Conservation (phyloP, 2,797 vertebrate species). For the Delichon dasypus region DNA sequence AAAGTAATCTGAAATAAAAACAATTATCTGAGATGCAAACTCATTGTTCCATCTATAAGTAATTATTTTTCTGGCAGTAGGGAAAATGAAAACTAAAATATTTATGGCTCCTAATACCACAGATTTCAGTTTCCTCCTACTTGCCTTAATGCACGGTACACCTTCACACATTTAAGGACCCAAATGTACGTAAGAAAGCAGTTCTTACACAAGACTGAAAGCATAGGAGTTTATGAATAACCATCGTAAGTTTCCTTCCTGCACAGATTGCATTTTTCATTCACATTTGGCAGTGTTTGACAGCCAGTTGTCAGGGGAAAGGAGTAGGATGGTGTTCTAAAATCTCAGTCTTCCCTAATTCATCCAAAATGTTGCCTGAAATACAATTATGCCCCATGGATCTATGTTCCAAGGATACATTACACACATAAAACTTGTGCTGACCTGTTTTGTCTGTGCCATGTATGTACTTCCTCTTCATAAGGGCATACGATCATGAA, state of each 20-base stretch:
- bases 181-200: neutral
- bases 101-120: neutral
- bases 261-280: neutral
- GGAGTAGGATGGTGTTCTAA: neutral
- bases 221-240: neutral
- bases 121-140: neutral
- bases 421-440: fast-evolving
- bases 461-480: neutral
- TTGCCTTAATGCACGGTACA: neutral
- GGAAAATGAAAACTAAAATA: slow-evolving; percentile 48
- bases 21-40: slow-evolving; percentile 18
- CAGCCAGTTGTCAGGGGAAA: neutral
- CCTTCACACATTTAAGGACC: neutral
- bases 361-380: neutral
- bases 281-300: neutral
- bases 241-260: neutral
- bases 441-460: neutral
- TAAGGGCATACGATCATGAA: fast-evolving
- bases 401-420: neutral
- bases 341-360: neutral
- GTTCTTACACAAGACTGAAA: neutral
- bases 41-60: neutral
- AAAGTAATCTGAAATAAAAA: slow-evolving; percentile 18
- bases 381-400: neutral
- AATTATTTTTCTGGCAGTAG: neutral